Percentiles rank a stretch among this genome's conserved stretches.
Conservation (phyloP, 2,888 invertebrate species). For the Lasius fuliginosus region DNA sequence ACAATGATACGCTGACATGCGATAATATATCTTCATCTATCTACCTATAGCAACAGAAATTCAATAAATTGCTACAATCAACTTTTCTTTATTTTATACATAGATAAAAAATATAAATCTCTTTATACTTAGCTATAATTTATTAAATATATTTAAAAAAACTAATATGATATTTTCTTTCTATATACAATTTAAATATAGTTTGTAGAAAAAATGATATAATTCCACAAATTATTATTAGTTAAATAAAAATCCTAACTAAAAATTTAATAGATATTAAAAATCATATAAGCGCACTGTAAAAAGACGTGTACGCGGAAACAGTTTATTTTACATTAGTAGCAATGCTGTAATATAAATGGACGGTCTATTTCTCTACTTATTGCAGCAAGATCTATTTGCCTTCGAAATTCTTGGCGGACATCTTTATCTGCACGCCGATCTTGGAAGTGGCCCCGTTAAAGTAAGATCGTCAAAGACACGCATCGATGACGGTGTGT, state of each 20-base stretch:
- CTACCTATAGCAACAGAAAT: conserved; percentile 35
- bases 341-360: neutral
- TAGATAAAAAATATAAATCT: conserved; percentile 8
- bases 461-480: conserved; percentile 94
- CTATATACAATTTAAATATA: neutral
- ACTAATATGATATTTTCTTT: neutral
- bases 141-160: neutral
- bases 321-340: neutral
- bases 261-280: neutral
- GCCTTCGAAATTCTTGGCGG: conserved; percentile 98
- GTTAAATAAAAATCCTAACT: neutral
- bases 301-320: neutral
- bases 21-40: conserved; percentile 53
- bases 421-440: conserved; percentile 96
- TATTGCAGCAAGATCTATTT: conserved; percentile 93
- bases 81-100: conserved; percentile 16
- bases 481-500: conserved; percentile 95
- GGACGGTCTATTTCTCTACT: neutral
- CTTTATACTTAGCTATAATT: neutral
- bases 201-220: neutral
- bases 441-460: conserved; percentile 96
- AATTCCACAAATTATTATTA: neutral
- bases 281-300: neutral
- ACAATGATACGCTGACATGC: conserved; percentile 17
- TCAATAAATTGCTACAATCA: conserved; percentile 37